A percentile compares a stretch with the other conserved stretches of the same genome.
phyloP scores from a whole-genome alignment of 2,113 vertebrate genomes.

The Neotoma lepida region DNA sequence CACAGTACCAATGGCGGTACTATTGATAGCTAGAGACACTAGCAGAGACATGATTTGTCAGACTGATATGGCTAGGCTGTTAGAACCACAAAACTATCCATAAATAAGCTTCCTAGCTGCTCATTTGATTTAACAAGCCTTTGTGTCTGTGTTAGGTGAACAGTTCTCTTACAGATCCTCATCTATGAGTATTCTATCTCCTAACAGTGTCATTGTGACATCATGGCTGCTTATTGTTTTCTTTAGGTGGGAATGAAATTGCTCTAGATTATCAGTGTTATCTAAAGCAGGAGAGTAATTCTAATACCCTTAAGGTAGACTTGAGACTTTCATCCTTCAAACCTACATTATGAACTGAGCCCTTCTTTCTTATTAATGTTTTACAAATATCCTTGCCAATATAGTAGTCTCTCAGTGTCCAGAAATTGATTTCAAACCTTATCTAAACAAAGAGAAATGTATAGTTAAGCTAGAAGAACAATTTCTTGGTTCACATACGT shows the following conservation, averaged over 20 bases:
- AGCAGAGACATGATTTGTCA: neutral
- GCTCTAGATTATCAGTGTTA: neutral
- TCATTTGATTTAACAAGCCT: neutral
- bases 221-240: conserved; percentile 13
- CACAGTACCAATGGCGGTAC: neutral
- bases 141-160: neutral
- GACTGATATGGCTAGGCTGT: neutral
- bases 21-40: neutral
- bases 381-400: conserved; percentile 24
- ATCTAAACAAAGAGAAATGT: conserved; percentile 38
- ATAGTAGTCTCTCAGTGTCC: neutral
- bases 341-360: neutral
- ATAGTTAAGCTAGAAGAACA: neutral
- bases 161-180: neutral
- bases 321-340: neutral
- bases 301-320: too few species aligned
- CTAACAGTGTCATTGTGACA: conserved; percentile 13
- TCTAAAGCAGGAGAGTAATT: too few species aligned
- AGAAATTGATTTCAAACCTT: conserved; percentile 5
- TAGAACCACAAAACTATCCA: neutral
- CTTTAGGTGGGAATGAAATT: conserved; percentile 34
- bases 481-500: neutral
- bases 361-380: neutral
- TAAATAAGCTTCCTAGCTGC: neutral
- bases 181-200: neutral